phyloP scores from a whole-genome alignment of 2,113 vertebrate genomes.

The Turnix velox region DNA sequence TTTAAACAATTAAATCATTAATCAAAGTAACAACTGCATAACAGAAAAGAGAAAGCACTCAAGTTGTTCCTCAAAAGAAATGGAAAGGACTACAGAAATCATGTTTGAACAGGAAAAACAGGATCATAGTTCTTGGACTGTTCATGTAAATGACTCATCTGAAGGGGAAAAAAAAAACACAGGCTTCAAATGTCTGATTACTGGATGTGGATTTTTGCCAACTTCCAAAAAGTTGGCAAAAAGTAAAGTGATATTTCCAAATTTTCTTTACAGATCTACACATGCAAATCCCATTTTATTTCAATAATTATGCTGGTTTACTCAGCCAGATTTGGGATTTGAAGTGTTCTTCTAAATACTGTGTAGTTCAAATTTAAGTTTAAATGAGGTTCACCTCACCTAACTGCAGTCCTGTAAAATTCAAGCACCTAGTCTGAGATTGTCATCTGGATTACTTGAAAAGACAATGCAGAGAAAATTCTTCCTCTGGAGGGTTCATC shows the following conservation, averaged over 20 bases:
- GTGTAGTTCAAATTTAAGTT: background rate
- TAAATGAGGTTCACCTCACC: background rate
- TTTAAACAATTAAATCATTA: slow-evolving; percentile 13
- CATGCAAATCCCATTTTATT: background rate
- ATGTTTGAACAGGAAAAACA: background rate
- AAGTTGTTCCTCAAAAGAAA: background rate
- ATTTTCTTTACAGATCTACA: background rate
- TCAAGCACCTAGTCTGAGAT: background rate
- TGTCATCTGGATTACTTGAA: slow-evolving; percentile 5
- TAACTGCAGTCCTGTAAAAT: background rate
- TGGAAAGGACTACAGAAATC: background rate
- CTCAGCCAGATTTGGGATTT: background rate
- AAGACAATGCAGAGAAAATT: slow-evolving; percentile 7
- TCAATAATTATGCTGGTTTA: background rate
- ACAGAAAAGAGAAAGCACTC: background rate
- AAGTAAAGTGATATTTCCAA: background rate
- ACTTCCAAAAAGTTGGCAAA: background rate
- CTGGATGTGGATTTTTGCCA: background rate
- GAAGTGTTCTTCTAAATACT: background rate
- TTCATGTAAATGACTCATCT: background rate
- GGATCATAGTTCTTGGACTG: background rate
- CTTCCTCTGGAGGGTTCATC: background rate
- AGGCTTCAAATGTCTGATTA: background rate
- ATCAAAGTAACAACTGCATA: background rate
- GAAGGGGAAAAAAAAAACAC: rapidly evolving